Conservation (phyloP, 2,113 vertebrate species). For the Hirundichthys speculiger region DNA sequence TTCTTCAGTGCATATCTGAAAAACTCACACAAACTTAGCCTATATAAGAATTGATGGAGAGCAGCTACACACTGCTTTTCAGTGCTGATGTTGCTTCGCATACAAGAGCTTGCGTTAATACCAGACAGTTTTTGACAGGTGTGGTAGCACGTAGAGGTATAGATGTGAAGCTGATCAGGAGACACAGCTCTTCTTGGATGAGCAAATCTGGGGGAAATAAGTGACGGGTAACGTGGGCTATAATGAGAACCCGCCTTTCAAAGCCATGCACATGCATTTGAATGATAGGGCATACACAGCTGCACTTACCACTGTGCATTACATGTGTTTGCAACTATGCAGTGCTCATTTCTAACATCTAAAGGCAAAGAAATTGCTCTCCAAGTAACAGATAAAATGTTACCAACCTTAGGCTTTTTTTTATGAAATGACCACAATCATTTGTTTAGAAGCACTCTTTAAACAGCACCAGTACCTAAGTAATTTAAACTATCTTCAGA, state of each 20-base stretch:
- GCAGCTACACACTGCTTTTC: slow-evolving; percentile 8
- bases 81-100: slow-evolving; percentile 1
- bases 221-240: no score
- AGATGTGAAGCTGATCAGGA: slow-evolving; percentile 15
- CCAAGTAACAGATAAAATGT: background rate
- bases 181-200: background rate
- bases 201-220: background rate
- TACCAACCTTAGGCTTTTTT: background rate
- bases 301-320: background rate
- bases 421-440: slow-evolving; percentile 2
- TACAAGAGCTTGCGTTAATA: slow-evolving; percentile 16
- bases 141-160: background rate
- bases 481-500: background rate
- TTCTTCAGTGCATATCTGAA: slow-evolving; percentile 52
- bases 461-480: background rate
- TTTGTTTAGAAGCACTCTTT: background rate
- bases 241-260: background rate
- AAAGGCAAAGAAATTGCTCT: slow-evolving; percentile 1
- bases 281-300: slow-evolving; percentile 1
- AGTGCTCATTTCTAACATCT: background rate
- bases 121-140: slow-evolving; percentile 1
- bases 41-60: slow-evolving; percentile 25
- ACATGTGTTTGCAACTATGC: background rate
- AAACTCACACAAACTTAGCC: slow-evolving; percentile 24
- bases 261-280: background rate